A percentile compares a stretch with the other conserved stretches of the same genome.
Evolutionary conservation across 1,140 invertebrate species (phyloP).

Genomic region (Cherax quadricarinatus): DNA sequence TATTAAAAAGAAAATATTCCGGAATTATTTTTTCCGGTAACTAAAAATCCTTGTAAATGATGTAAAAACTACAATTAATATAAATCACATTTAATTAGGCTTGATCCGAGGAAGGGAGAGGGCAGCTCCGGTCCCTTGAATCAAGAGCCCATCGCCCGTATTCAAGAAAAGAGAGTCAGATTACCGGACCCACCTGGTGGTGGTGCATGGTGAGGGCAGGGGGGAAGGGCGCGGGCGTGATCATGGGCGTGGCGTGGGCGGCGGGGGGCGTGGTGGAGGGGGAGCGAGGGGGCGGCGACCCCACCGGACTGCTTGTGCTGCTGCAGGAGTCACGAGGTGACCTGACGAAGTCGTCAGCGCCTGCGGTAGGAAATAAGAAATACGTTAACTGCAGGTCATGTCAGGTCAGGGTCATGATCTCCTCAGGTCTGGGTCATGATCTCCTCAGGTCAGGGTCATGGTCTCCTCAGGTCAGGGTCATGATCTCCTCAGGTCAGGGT

Average conservation of each 20-base stretch:
- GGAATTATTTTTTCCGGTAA: too few relatives aligned
- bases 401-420: background rate
- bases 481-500: background rate
- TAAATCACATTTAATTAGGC: too few relatives aligned
- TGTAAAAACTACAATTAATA: too few relatives aligned
- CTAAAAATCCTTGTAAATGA: too few relatives aligned
- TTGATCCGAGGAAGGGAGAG: too few relatives aligned
- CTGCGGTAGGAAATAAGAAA: slow-evolving; percentile 10
- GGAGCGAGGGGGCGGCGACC: slow-evolving; percentile 42
- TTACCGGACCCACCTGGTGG: slow-evolving; percentile 36
- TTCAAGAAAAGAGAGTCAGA: too few relatives aligned
- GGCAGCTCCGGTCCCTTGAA: too few relatives aligned
- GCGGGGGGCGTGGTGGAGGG: slow-evolving; percentile 49
- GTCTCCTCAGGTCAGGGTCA: background rate
- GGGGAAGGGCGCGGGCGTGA: slow-evolving; percentile 62
- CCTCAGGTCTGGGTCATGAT: background rate
- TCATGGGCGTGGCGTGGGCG: slow-evolving; percentile 51
- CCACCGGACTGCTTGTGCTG: slow-evolving; percentile 49
- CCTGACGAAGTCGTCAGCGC: slow-evolving; percentile 11
- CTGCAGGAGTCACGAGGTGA: slow-evolving; percentile 52
- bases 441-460: background rate
- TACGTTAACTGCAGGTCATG: background rate
- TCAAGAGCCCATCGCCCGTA: too few relatives aligned
- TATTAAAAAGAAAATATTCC: too few relatives aligned
- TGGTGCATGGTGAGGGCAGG: slow-evolving; percentile 52